A percentile compares a stretch with the other conserved stretches of the same genome.
Conservation (phyloP, 2,888 invertebrate species). For the Callyntrura guangdongensis region DNA sequence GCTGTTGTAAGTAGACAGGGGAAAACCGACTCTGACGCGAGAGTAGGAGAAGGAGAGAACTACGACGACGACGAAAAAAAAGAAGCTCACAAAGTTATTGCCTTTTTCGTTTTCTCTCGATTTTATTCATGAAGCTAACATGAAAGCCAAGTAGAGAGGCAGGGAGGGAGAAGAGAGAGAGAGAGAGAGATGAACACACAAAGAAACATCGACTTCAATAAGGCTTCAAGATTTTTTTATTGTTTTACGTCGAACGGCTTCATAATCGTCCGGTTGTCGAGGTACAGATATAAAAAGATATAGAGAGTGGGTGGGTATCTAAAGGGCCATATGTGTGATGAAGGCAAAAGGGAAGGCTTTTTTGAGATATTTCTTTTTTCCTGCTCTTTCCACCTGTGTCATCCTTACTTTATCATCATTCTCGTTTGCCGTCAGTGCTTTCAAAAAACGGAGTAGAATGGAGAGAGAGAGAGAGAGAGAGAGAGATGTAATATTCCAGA, state of each 20-base stretch:
- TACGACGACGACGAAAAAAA: no score
- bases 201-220: conserved; percentile 19
- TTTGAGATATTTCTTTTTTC: conserved; percentile 9
- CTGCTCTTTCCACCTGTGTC: conserved; percentile 44
- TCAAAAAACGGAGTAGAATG: not conserved
- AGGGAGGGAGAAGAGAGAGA: not conserved
- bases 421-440: not conserved
- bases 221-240: conserved; percentile 55
- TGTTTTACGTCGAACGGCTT: conserved; percentile 41
- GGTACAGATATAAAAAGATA: not conserved
- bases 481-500: conserved; percentile 1
- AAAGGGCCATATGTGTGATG: no score
- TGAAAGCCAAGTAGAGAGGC: no score
- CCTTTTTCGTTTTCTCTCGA: conserved; percentile 3
- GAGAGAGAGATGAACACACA: not conserved
- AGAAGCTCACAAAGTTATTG: conserved; percentile 53
- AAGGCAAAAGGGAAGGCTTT: not conserved
- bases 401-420: conserved; percentile 1
- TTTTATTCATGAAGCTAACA: not conserved
- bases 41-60: no score
- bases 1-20: no score
- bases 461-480: not conserved
- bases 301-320: no score
- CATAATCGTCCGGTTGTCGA: conserved; percentile 32
- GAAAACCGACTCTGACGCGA: not conserved